Conservation (phyloP, 2,888 invertebrate species). For the Alloplasta piceator region DNA sequence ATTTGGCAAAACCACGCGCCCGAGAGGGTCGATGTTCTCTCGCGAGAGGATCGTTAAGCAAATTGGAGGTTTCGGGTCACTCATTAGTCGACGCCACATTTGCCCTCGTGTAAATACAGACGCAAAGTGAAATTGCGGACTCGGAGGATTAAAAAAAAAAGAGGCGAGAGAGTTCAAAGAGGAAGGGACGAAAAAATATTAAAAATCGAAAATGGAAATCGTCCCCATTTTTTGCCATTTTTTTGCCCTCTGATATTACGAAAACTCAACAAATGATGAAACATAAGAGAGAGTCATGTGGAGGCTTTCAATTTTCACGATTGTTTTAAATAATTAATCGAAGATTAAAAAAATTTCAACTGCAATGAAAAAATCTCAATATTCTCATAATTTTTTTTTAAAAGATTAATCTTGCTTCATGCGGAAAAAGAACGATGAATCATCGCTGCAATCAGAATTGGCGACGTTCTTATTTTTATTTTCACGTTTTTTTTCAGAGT, state of each 20-base stretch:
- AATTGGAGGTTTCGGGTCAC: conserved; percentile 69
- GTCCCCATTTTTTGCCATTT: no score
- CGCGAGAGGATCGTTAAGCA: conserved; percentile 68
- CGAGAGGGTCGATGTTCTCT: conserved; percentile 43
- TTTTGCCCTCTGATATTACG: no score
- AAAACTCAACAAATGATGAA: not conserved
- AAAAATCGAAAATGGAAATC: no score
- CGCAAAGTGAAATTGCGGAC: conserved; percentile 12
- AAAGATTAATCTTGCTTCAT: no score
- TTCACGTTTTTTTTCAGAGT: no score
- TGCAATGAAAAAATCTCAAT: no score
- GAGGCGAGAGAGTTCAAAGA: not conserved
- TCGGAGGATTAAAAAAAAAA: not conserved
- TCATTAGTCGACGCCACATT: conserved; percentile 56
- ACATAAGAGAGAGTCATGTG: not conserved
- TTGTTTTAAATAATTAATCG: no score
- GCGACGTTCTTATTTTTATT: not conserved
- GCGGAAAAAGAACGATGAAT: conserved; percentile 18
- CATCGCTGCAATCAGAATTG: conserved; percentile 36
- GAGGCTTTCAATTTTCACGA: no score
- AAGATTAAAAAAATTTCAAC: no score
- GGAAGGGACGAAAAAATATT: no score
- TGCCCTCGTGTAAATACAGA: conserved; percentile 1
- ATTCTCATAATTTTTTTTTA: no score
- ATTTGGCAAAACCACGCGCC: conserved; percentile 63